Base-by-base conservation (phyloP, 2,888 invertebrate genomes). In the Parnassius glacialis region DNA sequence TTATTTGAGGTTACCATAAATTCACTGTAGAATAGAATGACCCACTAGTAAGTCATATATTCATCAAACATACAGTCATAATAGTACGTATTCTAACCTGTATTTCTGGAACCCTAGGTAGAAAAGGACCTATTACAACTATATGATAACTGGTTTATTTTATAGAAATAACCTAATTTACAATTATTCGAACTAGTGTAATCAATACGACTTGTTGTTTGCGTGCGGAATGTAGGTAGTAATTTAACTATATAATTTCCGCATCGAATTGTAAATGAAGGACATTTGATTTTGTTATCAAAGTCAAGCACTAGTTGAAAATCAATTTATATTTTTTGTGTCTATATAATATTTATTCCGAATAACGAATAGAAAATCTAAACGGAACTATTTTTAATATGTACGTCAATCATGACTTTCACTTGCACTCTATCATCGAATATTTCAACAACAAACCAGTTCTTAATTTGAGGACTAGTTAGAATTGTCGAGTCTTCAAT, bases 381-480 rank as follows among this genome's bases (percentile, higher is more conserved):
- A 84, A 87, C 88, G 89, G 87, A 88, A 87, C 85, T 87, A 77
- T 84, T 83, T 83, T 69, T 69, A 70, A 79, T 76, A 74, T 79
- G 79, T 81, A 84, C 85, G 80, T 76, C 79, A 81, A 84, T 87
- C 83, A 84, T 85, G 82, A 89, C 90, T 90, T 90, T 90, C 90
- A 90, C 90, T 90, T 84, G 79, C 85, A 87, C 84, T 87, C 84
- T 80, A 87, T 87, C 87, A 84, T 80, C 83, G 79, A 84, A 88
- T 86, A 89, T 85, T 87, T 81, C 74, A 74, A 81, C 74, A 86
- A 88, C 74, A 86, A 88, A 90, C 89, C 85, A 80, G 89, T 89
- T 89, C 76, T 77, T 70, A 67, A 73, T 74, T 77, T 78, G 51
- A 59, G 56, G 65, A 54, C 61, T 64, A 62, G 64, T 65, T 64